A percentile compares a stretch with the other conserved stretches of the same genome.
Conservation (phyloP, 2,113 vertebrate species). For the Tyto alba region DNA sequence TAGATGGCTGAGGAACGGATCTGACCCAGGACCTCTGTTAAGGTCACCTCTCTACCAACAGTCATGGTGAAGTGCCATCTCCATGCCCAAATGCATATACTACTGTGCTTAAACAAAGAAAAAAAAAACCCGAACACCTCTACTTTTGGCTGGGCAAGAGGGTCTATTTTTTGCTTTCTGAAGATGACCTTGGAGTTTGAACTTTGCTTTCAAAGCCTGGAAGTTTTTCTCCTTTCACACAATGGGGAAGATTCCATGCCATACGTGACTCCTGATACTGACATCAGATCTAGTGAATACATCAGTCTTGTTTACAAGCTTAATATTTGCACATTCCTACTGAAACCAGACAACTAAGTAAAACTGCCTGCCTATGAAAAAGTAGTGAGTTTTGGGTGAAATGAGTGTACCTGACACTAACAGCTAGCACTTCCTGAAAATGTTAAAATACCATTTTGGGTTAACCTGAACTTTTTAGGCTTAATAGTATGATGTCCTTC, state of each 20-base stretch:
- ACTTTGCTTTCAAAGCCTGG: background rate
- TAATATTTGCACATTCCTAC: background rate
- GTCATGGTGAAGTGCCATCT: background rate
- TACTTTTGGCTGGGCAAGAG: background rate
- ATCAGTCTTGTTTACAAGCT: background rate
- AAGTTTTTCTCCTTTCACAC: background rate
- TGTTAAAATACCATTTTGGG: background rate
- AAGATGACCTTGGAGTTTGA: background rate
- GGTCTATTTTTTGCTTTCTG: background rate
- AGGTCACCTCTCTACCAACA: background rate
- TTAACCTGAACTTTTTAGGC: background rate
- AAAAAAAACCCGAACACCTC: background rate
- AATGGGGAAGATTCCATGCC: background rate
- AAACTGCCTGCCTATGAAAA: background rate
- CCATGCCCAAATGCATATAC: background rate
- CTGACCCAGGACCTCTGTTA: background rate
- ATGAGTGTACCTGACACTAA: background rate
- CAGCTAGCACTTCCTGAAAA: background rate
- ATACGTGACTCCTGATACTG: background rate
- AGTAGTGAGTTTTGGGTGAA: background rate
- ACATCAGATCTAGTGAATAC: background rate
- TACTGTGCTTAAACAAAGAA: background rate
- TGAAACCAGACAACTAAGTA: background rate
- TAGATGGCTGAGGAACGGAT: background rate
- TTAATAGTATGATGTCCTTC: background rate